Conservation (phyloP, 37 sponge, comb jelly and placozoan genomes). For the Theonella swinhoei region DNA sequence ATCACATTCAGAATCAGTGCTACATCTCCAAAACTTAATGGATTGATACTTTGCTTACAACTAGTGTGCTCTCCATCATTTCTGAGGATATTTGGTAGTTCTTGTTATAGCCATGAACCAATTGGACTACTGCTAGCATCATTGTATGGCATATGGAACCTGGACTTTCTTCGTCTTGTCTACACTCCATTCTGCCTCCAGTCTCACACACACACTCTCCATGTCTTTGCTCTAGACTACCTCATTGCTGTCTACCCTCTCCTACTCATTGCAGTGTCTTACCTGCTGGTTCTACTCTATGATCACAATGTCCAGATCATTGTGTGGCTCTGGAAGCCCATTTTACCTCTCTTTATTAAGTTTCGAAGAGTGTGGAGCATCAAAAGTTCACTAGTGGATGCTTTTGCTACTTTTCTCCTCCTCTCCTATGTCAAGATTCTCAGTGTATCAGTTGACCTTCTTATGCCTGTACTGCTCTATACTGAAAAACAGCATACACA, state of each 20-base stretch:
- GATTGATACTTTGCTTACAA: no score
- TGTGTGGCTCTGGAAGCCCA: conserved; percentile 14
- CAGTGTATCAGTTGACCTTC: not conserved
- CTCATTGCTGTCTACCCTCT: conserved; percentile 5
- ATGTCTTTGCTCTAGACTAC: conserved; percentile 11
- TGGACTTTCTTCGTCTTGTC: no score
- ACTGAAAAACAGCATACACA: no score
- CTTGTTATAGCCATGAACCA: no score
- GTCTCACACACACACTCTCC: no score
- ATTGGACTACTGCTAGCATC: no score
- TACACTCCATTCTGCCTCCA: no score
- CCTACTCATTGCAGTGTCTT: not conserved
- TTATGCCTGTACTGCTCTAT: not conserved
- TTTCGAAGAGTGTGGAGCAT: not conserved
- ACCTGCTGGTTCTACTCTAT: not conserved
- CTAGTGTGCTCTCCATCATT: no score
- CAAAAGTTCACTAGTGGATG: not conserved
- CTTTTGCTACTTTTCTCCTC: conserved; percentile 10
- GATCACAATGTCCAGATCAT: not conserved
- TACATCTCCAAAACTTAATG: no score
- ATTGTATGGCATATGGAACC: no score
- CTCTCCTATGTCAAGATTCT: not conserved
- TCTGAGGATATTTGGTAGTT: no score
- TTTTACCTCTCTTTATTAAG: not conserved
- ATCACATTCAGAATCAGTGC: no score